Percentiles rank a stretch among this genome's conserved stretches.
These are phyloP conservation scores for Homarus gammarus DNA, from an alignment of 2,888 invertebrate species.

Conservation along the genomic window DNA sequence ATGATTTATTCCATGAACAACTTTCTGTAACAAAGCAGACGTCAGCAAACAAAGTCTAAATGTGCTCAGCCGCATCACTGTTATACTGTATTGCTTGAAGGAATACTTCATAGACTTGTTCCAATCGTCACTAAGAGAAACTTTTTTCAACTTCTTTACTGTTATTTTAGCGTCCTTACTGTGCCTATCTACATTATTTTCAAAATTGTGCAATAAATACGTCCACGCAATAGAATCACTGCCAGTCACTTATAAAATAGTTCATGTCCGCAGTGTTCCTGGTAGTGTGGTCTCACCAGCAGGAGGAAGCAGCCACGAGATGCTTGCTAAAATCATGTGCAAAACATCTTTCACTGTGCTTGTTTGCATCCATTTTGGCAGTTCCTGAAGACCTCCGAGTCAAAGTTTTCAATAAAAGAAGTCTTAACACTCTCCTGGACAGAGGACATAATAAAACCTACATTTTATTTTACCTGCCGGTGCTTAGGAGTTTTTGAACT, in stretches of 20 bases:
- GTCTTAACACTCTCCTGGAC: slow-evolving; percentile 10
- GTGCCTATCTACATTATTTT: slow-evolving; percentile 69
- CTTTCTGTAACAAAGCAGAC: slow-evolving; percentile 51
- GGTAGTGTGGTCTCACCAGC: slow-evolving; percentile 42
- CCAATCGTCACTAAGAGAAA: slow-evolving; percentile 56
- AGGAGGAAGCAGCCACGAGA: slow-evolving; percentile 31
- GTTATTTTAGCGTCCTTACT: slow-evolving; percentile 64
- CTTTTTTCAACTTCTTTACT: slow-evolving; percentile 25
- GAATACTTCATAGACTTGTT: slow-evolving; percentile 47
- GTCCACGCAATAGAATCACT: slow-evolving; percentile 47
- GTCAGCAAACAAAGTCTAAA: slow-evolving; percentile 42
- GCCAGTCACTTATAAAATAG: slow-evolving; percentile 40
- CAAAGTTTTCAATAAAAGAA: slow-evolving; percentile 26
- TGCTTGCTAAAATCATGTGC: slow-evolving; percentile 27
- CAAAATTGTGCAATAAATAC: slow-evolving; percentile 68
- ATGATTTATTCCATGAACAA: slow-evolving; percentile 49
- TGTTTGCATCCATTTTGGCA: slow-evolving; percentile 12
- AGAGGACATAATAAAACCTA: slow-evolving; percentile 13
- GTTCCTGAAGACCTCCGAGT: slow-evolving; percentile 10
- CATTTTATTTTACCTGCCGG: slow-evolving; percentile 15
- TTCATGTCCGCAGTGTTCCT: slow-evolving; percentile 36
- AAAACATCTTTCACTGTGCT: slow-evolving; percentile 15
- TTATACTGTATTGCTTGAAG: slow-evolving; percentile 57
- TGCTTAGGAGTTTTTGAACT: slow-evolving; percentile 26
- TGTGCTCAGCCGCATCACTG: slow-evolving; percentile 60